phyloP scores from a whole-genome alignment of 2,888 invertebrate species.

The Acrocyrtus sp. region DNA sequence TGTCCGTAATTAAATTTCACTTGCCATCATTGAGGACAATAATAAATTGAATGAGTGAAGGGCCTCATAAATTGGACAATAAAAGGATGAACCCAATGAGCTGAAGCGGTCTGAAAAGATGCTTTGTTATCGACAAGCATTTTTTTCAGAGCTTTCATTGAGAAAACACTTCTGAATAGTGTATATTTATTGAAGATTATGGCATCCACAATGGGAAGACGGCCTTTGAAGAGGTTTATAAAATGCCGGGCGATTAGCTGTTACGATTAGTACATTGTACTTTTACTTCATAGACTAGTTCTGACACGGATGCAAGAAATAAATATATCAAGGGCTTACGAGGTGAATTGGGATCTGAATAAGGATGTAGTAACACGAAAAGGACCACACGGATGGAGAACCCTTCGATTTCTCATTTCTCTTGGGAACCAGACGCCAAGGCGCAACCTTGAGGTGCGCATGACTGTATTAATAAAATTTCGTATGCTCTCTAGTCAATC shows the following conservation, averaged over 20 bases:
- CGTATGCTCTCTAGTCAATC: too few species aligned
- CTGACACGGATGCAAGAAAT: constrained; percentile 29
- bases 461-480: neutral
- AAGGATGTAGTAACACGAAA: too few species aligned
- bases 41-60: too few species aligned
- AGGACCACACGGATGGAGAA: constrained; percentile 43
- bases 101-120: too few species aligned
- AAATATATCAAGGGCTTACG: constrained; percentile 14
- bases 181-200: neutral
- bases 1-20: constrained; percentile 40
- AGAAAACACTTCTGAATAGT: constrained; percentile 12
- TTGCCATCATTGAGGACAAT: neutral
- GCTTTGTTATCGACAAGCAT: neutral
- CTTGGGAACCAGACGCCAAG: constrained; percentile 32
- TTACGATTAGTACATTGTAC: too few species aligned
- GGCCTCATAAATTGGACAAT: too few species aligned
- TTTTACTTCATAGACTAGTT: constrained; percentile 23
- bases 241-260: constrained; percentile 15
- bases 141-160: constrained; percentile 9
- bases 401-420: constrained; percentile 31
- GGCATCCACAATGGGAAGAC: constrained; percentile 2
- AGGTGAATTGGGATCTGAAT: too few species aligned
- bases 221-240: constrained; percentile 19
- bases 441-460: constrained; percentile 26
- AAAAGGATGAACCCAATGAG: too few species aligned